Base-by-base conservation (phyloP, 2,888 invertebrate species). In the Orthosia gracilis region DNA sequence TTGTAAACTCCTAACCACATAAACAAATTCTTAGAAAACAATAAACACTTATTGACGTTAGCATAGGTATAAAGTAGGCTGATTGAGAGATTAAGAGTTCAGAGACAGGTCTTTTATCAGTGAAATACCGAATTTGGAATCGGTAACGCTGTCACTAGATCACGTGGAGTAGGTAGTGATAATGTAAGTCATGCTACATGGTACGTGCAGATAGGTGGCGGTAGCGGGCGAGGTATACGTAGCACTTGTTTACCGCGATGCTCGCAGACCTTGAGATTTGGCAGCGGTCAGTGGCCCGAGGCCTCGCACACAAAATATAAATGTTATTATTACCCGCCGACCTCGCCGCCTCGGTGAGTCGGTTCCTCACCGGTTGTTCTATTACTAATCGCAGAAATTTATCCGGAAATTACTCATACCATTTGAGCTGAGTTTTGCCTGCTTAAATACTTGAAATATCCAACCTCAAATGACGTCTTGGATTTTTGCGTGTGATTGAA, bases 261-360 rank as follows among this genome's bases (percentile, higher is more conserved):
- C 90, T 91, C 91, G 94, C 94, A 93, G 96, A 94, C 96, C 96
- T 96, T 96, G 96, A 96, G 92, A 95, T 96, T 96, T 91, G 95
- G 94, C 95, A 82, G 90, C 95, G 96, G 96, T 96, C 96, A 96
- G 87, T 96, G 95, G 92, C 96, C 95, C 93, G 91, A 87, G 90
- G 90, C 89, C 92, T 89, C 92, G 88, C 89, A 87, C 87, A 86
- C 88, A 90, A 88, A 90, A 90, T 86, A 89, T 90, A 92, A 90
- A 90, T 92, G 90, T 91, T 93, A 91, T 92, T 92, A 93, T 92
- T 91, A 92, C 90, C 89, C 88, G 86, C 88, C 89, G 88, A 90
- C 89, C 89, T 88, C 89, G 86, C 76, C 84, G 69, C 54, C 78
- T 78, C 78, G 63, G 47, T n/a, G 58, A 58, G 26, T 54, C 52